A percentile compares a stretch with the other conserved stretches of the same genome.
Conservation (phyloP, 2,797 vertebrate species). For the Pipistrellus pipistrellus region DNA sequence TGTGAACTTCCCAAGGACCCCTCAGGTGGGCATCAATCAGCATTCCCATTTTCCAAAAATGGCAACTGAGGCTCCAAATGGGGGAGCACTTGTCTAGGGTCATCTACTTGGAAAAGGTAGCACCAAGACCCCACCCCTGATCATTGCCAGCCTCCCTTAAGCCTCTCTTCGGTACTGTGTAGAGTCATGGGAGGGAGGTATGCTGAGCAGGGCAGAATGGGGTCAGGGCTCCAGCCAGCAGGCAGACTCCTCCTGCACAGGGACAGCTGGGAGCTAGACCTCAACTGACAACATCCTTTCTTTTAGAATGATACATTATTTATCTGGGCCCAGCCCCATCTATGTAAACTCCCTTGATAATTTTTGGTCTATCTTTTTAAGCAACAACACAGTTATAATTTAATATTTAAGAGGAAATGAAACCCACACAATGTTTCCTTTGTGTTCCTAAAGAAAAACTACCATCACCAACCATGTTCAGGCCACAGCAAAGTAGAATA, state of each 20-base stretch:
- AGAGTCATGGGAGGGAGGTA: not conserved
- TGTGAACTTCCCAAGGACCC: not conserved
- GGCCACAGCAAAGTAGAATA: accelerated
- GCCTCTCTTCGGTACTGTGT: not conserved
- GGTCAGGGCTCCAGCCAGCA: accelerated
- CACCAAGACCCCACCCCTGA: not conserved
- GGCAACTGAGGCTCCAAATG: accelerated
- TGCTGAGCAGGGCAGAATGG: not conserved
- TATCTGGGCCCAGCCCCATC: not conserved
- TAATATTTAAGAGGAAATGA: conserved; percentile 21
- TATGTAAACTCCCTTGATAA: not conserved
- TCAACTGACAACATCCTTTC: not conserved
- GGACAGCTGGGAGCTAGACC: not conserved
- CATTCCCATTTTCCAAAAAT: not conserved
- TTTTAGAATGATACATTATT: not conserved
- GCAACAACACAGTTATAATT: conserved; percentile 46
- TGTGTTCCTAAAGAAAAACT: not conserved
- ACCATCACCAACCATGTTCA: not conserved
- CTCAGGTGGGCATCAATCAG: not conserved
- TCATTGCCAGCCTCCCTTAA: too few relatives aligned
- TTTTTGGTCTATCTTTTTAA: conserved; percentile 7
- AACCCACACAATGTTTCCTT: not conserved
- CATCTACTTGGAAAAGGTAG: not conserved
- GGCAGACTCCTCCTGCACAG: not conserved
- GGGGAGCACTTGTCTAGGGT: not conserved